Evolutionary conservation across 1,140 invertebrate species (phyloP).

Genomic region (Anastatus disparis): DNA sequence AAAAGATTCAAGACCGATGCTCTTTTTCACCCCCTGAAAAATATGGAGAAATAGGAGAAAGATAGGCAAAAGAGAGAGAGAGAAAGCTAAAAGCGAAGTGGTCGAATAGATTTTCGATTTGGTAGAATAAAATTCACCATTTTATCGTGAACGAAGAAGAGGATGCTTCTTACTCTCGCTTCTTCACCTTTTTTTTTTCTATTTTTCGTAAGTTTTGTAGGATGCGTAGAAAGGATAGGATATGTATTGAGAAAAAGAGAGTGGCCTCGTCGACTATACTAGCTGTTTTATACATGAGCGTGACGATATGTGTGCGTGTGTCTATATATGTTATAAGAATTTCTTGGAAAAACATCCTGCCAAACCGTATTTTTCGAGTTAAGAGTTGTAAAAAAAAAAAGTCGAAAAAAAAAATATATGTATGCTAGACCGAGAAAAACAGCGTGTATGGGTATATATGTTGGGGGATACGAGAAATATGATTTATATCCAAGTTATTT

Average conservation of each 20-base stretch:
- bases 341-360: conserved; percentile 32
- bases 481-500: conserved; percentile 24
- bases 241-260: neutral
- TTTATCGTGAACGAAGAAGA: neutral
- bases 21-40: conserved; percentile 17
- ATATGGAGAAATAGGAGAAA: neutral
- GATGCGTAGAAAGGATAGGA: neutral
- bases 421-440: neutral
- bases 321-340: no score
- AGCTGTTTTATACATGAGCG: conserved; percentile 32
- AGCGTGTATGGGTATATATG: no score
- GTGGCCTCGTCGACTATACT: conserved; percentile 18
- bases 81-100: neutral
- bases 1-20: conserved; percentile 23
- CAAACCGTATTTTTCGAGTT: conserved; percentile 10
- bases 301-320: no score
- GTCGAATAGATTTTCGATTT: conserved; percentile 39
- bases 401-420: no score
- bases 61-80: neutral
- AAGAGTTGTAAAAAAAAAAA: no score
- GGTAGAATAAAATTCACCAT: conserved; percentile 31
- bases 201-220: neutral
- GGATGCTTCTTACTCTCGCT: conserved; percentile 1
- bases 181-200: neutral
- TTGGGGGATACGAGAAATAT: conserved; percentile 14